Base-by-base conservation (phyloP, 2,888 invertebrate species). In the Scrobipalpa atriplicella region DNA sequence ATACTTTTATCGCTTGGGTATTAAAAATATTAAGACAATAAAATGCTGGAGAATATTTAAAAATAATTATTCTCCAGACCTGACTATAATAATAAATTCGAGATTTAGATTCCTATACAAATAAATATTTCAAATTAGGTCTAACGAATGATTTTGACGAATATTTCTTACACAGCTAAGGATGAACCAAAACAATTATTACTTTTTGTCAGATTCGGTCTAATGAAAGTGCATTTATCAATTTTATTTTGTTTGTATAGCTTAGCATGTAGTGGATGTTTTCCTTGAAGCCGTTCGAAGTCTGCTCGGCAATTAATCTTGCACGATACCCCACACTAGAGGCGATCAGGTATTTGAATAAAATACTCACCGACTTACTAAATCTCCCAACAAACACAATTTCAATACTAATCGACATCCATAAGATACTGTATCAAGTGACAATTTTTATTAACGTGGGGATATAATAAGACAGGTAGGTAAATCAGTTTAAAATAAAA, bases 261-360 rank as follows among this genome's bases (percentile, higher is more conserved):
- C 80, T 77, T 83, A 72, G 85, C 84, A 82, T 72, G 72, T 70
- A 72, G 69, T 85, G 84, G 82, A 74, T 67, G 68, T 66, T 68
- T 65, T 67, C 80, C 73, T 82, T 71, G 73, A 67, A 65, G 72
- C 64, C 72, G 78, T 75, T 78, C 80, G 83, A 88, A 84, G 84
- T 80, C 83, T 83, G 80, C 79, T 72, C 74, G 82, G 82, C 85
- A 86, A 89, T 87, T 90, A 91, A 90, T 89, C 85, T 85, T 85
- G 86, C 84, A 87, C 85, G 86, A 86, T 86, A 85, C 84, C 78
- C 81, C 82, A 80, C 82, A 82, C 80, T 78, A 82, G 73, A 81
- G 78, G 80, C 82, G 81, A 79, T 78, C 78, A 75, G 77, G 77
- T 76, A 79, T 81, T 82, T 81, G 78, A 81, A 82, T 83, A 71